phyloP scores from a whole-genome alignment of 2,888 invertebrate genomes.

The Netelia inedita region DNA sequence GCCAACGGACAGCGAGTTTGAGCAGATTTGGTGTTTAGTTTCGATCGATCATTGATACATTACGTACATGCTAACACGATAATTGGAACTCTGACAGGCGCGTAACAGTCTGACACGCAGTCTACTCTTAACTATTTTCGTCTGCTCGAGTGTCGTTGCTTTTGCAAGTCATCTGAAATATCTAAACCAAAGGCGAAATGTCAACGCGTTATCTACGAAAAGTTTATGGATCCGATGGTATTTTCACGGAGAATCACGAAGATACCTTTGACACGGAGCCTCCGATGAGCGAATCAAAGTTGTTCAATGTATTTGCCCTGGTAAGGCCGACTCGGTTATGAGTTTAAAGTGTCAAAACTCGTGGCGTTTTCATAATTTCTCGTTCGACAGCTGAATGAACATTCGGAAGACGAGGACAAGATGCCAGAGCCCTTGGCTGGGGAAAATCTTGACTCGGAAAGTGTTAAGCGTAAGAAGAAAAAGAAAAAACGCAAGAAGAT shows the following conservation, averaged over 20 bases:
- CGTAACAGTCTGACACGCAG: no score
- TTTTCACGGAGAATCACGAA: constrained; percentile 86
- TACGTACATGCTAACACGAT: no score
- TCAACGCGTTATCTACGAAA: constrained; percentile 89
- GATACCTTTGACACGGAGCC: constrained; percentile 86
- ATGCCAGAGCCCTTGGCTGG: constrained; percentile 85
- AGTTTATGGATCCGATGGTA: constrained; percentile 88
- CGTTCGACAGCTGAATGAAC: constrained; percentile 87
- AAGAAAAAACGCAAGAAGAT: constrained; percentile 88
- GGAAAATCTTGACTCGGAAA: constrained; percentile 86
- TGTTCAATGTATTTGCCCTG: constrained; percentile 89
- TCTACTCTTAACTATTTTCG: no score
- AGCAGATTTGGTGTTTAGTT: no score
- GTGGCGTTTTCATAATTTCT: constrained; percentile 26
- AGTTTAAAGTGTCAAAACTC: no score
- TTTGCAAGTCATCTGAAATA: no score
- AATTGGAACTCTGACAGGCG: no score
- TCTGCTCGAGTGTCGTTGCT: no score
- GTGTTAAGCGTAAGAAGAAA: constrained; percentile 87
- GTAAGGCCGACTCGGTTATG: constrained; percentile 83
- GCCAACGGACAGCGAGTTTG: no score
- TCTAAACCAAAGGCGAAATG: constrained; percentile 83
- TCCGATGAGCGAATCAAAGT: constrained; percentile 86
- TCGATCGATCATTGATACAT: no score
- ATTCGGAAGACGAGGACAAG: constrained; percentile 90